Evolutionary conservation across 2,113 vertebrate genomes (phyloP), one percentile per base, ranked within the genome.

Genomic region (Pleuronectes platessa): DNA sequence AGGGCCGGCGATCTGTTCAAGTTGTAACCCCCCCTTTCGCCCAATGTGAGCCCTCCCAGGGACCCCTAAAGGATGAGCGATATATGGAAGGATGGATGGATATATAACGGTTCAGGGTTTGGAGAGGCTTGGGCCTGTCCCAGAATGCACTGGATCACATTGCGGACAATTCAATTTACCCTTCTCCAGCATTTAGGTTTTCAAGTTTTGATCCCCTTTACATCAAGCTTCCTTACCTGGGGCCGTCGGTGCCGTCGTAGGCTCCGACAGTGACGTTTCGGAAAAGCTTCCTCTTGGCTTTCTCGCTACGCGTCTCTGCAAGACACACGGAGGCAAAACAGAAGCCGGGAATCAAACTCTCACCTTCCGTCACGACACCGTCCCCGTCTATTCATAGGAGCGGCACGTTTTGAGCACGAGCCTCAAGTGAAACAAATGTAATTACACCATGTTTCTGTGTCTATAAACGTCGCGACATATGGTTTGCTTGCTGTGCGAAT

Each of bases 261-360:
- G 97, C 96, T 81, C 96, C 97, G n/a, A 98, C 97, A 0, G 97
- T 97, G 79, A 97, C 97, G 79, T 98, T 97, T 35, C 96, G 95
- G 91, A 98, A 98, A 70, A 98, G 93, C 61, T 97, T 95, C 90
- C 96, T 96, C 88, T 95, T 97, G 54, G 96, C 94, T 83, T 97
- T 97, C 86, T 97, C 96, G 7, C 94, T 96, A 66, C 96, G 95
- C 24, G 94, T 95, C 88, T 97, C 97, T 98, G 94, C 60, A 88
- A 91, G 72, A 75, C 65, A 86, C 85, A 21, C 20, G 20, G 51
- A 54, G 51, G 20, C 51, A 84, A 84, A 70, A 68, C 82, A 77
- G 14, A 75, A 20, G 82, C 56, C 59, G 35, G 35, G 23, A 23
- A 78, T 78, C 47, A 49, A 82, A 72, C 70, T 42, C 51, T 75